A percentile compares a stretch with the other conserved stretches of the same genome.
Conservation (phyloP, 2,797 vertebrate genomes). For the Argyrosomus regius region DNA sequence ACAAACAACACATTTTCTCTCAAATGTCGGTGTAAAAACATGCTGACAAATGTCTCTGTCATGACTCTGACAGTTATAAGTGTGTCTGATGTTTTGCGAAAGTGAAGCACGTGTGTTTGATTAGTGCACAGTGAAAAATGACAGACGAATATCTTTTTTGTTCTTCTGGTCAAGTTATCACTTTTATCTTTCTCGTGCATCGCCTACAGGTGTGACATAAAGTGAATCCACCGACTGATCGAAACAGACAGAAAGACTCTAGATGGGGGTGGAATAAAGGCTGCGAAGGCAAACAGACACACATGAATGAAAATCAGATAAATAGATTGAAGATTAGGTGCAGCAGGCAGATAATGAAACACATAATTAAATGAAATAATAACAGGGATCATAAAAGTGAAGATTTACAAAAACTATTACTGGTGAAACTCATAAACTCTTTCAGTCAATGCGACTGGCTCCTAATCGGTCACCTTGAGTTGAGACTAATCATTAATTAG, state of each 20-base stretch:
- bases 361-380: conserved; percentile 48
- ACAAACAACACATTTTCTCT: conserved; percentile 10
- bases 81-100: conserved; percentile 8
- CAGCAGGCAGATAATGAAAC: conserved; percentile 47
- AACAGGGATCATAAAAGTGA: conserved; percentile 27
- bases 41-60: conserved; percentile 9
- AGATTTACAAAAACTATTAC: conserved; percentile 15
- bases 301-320: conserved; percentile 52
- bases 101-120: conserved; percentile 18
- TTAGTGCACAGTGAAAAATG: conserved; percentile 12
- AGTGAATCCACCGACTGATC: conserved; percentile 24
- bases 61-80: neutral
- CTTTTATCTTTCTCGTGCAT: conserved; percentile 13
- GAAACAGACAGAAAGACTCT: conserved; percentile 16
- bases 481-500: conserved; percentile 64
- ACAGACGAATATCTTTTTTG: neutral
- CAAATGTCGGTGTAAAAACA: conserved; percentile 19
- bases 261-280: conserved; percentile 31
- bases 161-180: conserved; percentile 1
- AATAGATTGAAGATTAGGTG: conserved; percentile 53
- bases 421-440: conserved; percentile 33
- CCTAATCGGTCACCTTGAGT: conserved; percentile 67
- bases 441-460: conserved; percentile 1
- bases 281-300: conserved; percentile 31
- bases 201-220: conserved; percentile 42